These are phyloP conservation scores for Tholera decimalis DNA, from an alignment of 2,888 invertebrate species.

Conservation along the genomic window DNA sequence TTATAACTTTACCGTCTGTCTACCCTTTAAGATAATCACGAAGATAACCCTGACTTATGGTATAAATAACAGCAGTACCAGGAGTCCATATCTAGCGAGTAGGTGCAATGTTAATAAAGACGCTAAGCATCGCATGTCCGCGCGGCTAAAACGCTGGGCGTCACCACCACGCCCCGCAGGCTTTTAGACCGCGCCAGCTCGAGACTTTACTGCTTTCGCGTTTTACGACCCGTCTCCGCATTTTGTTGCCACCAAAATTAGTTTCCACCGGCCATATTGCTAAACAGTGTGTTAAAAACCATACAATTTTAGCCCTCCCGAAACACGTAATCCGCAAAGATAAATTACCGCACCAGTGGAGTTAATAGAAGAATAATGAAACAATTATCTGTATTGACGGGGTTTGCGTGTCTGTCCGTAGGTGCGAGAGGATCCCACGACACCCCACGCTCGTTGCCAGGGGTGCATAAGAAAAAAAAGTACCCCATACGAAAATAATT, in stretches of 20 bases:
- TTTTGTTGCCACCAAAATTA: slow-evolving; percentile 81
- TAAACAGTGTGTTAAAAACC: slow-evolving; percentile 67
- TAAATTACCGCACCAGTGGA: slow-evolving; percentile 84
- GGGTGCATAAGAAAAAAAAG: slow-evolving; percentile 83
- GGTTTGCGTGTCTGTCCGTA: slow-evolving; percentile 82
- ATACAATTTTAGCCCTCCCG: slow-evolving; percentile 63
- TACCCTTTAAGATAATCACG: slow-evolving; percentile 41
- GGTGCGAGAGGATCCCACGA: slow-evolving; percentile 77
- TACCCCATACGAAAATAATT: slow-evolving; percentile 87
- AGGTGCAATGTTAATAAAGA: slow-evolving; percentile 85
- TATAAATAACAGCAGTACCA: slow-evolving; percentile 66
- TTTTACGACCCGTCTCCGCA: slow-evolving; percentile 80
- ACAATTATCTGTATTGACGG: slow-evolving; percentile 88
- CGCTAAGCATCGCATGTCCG: slow-evolving; percentile 77
- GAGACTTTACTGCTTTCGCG: slow-evolving; percentile 79
- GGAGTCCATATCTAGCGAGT: slow-evolving; percentile 70
- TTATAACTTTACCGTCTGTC: slow-evolving; percentile 21
- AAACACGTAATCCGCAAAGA: slow-evolving; percentile 70
- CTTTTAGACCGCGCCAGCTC: slow-evolving; percentile 77
- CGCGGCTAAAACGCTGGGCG: slow-evolving; percentile 87
- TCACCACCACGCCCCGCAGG: slow-evolving; percentile 82
- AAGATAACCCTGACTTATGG: slow-evolving; percentile 51
- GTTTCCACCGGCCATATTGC: slow-evolving; percentile 64
- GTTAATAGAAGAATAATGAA: slow-evolving; percentile 91
- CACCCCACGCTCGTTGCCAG: slow-evolving; percentile 72